Evolutionary conservation across 2,797 vertebrate genomes (phyloP), one percentile per base, ranked within the genome.

Genomic region (Coregonus suidteri): DNA sequence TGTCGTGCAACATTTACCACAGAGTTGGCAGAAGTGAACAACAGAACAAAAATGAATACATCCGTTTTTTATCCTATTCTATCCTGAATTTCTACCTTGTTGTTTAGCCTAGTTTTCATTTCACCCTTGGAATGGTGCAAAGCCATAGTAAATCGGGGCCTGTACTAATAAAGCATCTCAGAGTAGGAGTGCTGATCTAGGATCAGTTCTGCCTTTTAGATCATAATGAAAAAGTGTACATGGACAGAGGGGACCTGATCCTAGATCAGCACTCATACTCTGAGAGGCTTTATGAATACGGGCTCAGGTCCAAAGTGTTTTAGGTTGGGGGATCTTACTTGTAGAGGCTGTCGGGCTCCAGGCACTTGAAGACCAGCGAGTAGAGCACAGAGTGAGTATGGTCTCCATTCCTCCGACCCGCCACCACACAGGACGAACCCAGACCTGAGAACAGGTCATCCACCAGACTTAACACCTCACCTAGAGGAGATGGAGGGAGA

Each of bases 351-450:
- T 99, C 98, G 0, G 98, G 96, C 87, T 99, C 98, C 94, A 99
- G 94, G 91, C 98, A 99, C 95, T 98, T 99, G 95, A 99, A 99
- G 91, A 99, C 96, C 88, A 99, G 95, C 0, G 98, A 97, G 80
- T 99, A 99, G 78, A 98, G 90, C 82, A 92, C 92, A 78, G 94
- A 93, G 80, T 98, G 96, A 72, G 95, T 93, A 84, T 92, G 91
- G 13, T 98, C 97, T 75, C 94, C 95, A 0, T 89, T 95, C 87
- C 95, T 96, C 81, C 93, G 95, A 51, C 98, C 97, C 0, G 97
- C 96, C 79, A 97, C 95, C 77, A 99, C 96, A 14, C 98, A 99
- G 18, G 97, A 94, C 0, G 97, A 98, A 37, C 96, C 95, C 86
- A 98, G 90, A 85, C 97, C 98, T 20, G 97, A 97, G 82, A 99